Percentiles rank a stretch among this genome's conserved stretches.
Conservation (phyloP, 2,113 vertebrate species). For the Aptenodytes patagonicus region DNA sequence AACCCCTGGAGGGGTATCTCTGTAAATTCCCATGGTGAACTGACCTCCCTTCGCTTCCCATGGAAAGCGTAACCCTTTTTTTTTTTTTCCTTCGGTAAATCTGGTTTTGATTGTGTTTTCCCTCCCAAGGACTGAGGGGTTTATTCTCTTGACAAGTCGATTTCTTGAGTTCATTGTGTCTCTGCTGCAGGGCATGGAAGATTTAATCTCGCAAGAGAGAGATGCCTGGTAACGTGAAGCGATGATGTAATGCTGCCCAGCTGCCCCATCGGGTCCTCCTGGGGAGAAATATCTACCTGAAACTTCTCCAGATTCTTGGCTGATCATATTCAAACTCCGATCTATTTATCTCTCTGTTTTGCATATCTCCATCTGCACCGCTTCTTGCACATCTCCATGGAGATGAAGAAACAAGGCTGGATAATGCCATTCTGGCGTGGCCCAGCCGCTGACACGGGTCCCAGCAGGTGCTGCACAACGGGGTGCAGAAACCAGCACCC, state of each 20-base stretch:
- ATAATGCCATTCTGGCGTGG: background rate
- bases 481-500: background rate
- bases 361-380: constrained; percentile 34
- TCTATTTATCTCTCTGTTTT: constrained; percentile 37
- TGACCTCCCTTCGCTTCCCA: background rate
- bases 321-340: background rate
- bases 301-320: background rate
- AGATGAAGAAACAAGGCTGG: constrained; percentile 40
- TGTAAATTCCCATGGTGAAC: background rate
- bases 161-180: background rate
- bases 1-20: background rate
- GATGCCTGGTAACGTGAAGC: background rate
- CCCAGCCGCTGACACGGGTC: background rate
- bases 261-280: background rate
- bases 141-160: constrained; percentile 14
- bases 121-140: background rate
- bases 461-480: background rate
- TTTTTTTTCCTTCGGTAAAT: background rate
- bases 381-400: constrained; percentile 55
- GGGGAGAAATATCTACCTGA: background rate
- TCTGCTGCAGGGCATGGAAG: background rate
- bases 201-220: background rate
- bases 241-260: background rate
- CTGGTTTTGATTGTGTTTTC: background rate
- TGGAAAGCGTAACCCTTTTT: background rate